Evolutionary conservation across 1,140 invertebrate species (phyloP).

Genomic region (Leptonema lineaticorne): DNA sequence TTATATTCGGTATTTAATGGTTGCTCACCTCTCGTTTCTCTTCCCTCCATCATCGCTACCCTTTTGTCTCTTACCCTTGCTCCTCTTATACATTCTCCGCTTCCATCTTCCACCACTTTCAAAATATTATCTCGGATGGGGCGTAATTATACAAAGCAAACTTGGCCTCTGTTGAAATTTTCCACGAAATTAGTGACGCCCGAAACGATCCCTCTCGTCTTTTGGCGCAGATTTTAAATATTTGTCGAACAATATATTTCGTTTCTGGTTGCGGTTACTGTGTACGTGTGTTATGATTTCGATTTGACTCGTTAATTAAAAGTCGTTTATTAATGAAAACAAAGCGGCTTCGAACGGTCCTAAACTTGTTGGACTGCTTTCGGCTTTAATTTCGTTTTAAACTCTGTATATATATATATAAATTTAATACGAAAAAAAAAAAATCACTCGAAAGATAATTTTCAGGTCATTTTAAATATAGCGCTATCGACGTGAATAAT

Average conservation of each 20-base stretch:
- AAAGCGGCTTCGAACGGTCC: no score
- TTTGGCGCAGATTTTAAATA: constrained; percentile 6
- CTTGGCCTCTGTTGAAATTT: constrained; percentile 27
- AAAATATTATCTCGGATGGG: constrained; percentile 32
- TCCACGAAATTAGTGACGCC: constrained; percentile 25
- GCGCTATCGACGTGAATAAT: no score
- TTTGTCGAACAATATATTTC: neutral
- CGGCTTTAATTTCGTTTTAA: no score
- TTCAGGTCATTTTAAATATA: no score
- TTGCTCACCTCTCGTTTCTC: neutral
- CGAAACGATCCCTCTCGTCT: constrained; percentile 2
- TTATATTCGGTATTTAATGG: constrained; percentile 31
- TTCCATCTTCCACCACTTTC: neutral
- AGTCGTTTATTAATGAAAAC: constrained; percentile 4
- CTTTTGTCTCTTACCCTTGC: no score
- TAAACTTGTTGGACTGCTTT: no score
- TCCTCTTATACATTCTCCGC: no score
- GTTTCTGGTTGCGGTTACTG: neutral
- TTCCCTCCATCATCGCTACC: neutral
- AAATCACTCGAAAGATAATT: no score
- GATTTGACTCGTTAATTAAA: constrained; percentile 6
- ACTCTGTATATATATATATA: no score
- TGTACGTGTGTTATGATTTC: neutral
- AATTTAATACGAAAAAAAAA: no score
- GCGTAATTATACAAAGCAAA: constrained; percentile 33